Evolutionary conservation across 2,113 vertebrate species (phyloP), one percentile per base, ranked within the genome.

Genomic region (Setophaga coronata): DNA sequence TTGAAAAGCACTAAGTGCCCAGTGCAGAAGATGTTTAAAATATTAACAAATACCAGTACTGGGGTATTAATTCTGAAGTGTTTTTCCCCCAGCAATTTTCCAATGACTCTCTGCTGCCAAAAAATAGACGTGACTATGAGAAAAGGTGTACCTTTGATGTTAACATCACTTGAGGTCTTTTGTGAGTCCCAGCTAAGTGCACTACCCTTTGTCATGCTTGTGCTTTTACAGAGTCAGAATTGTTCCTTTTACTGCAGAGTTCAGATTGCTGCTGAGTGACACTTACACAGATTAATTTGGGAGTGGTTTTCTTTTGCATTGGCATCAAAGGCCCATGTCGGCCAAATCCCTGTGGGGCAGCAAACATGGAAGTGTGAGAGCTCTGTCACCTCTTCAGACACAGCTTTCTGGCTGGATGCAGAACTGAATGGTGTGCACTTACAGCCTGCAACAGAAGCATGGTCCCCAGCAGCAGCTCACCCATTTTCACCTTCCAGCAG

Each of bases 401-500:
- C 14, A 51, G 15, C 14, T 72, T 82, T 70, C 28, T 78, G 54
- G 2, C 33, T 65, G 56, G 36, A 28, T 58, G 36, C 66, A 60
- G 70, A 74, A n/a, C 43, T 78, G 72, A 61, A 60, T 0, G 0
- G 5, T 31, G 26, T 0, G 1, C 42, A n/a, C 45, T 36, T 83
- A 69, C 18, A 74, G 21, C 23, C 70, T 10, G 2, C 42, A 53
- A 23, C 42, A 80, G 71, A 87, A 90, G 10, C 24, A 0, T 65
- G 6, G 24, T 21, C 29, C 29, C 24, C 0, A 2, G 23, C 26
- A 88, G 62, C 18, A 86, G 31, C 62, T 88, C 45, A n/a, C 25
- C 36, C 73, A 1, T 83, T 92, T 81, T 36, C 17, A 36, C 28
- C 48, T 91, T 60, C 18, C n/a, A 80, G 14, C 31, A 82, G 23